phyloP scores from a whole-genome alignment of 2,888 invertebrate species.

The Dryobotodes eremita region DNA sequence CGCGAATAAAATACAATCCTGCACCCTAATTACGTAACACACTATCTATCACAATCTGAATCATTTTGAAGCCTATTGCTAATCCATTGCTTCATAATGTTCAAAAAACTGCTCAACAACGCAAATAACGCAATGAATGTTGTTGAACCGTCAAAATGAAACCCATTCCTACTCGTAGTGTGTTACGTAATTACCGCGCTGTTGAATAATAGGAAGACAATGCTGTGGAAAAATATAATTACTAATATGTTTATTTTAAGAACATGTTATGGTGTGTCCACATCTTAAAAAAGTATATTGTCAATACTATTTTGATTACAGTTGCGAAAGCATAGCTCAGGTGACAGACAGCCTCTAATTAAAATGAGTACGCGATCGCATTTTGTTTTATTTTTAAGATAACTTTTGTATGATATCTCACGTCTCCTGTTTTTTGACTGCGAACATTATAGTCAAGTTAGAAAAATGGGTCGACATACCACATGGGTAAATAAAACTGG shows the following conservation, averaged over 20 bases:
- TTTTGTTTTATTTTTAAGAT: background rate
- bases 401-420: background rate
- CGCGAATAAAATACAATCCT: background rate
- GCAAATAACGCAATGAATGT: too few relatives aligned
- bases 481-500: slow-evolving; percentile 13
- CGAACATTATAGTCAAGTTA: background rate
- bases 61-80: too few relatives aligned
- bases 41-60: too few relatives aligned
- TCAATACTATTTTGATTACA: background rate
- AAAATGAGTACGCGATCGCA: background rate
- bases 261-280: background rate
- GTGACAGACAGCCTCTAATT: background rate
- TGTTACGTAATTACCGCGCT: too few relatives aligned
- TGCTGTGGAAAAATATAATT: background rate
- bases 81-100: too few relatives aligned
- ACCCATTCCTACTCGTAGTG: too few relatives aligned
- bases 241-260: background rate
- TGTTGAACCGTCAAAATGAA: too few relatives aligned
- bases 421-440: background rate
- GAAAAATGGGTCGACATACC: background rate
- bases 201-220: background rate
- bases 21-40: too few relatives aligned
- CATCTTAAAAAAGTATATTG: background rate
- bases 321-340: background rate
- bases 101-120: too few relatives aligned